Base-by-base conservation (phyloP, 1,140 invertebrate species). In the Pissodes strobi region DNA sequence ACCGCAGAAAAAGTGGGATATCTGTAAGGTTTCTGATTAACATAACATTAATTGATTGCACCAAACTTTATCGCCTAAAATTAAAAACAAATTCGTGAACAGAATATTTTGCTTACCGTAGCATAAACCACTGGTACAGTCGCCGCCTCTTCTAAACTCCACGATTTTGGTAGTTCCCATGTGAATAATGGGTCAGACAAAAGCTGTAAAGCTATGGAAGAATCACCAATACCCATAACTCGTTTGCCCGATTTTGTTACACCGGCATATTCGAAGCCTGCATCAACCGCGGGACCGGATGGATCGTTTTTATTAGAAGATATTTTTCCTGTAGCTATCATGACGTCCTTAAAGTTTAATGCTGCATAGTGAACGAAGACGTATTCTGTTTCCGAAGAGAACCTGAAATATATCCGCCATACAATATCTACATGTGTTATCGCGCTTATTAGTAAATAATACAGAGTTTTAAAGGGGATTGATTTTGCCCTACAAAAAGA, bases 51-150 rank as follows among this genome's bases (percentile, higher is more conserved):
- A n/a, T n/a, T n/a, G n/a, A n/a, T n/a, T n/a, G n/a, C n/a, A n/a
- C n/a, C n/a, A n/a, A n/a, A n/a, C n/a, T n/a, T n/a, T n/a, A n/a
- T n/a, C n/a, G n/a, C n/a, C n/a, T n/a, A n/a, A n/a, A n/a, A n/a
- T n/a, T n/a, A n/a, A n/a, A n/a, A n/a, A n/a, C n/a, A n/a, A n/a
- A n/a, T n/a, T n/a, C n/a, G n/a, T n/a, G n/a, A n/a, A n/a, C n/a
- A n/a, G n/a, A n/a, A n/a, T n/a, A n/a, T n/a, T n/a, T n/a, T n/a
- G 60, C 53, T 69, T 56, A 68, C 76, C 0, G 93, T 95, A 48
- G 85, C 83, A 73, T 95, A 97, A 9, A 90, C 90, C 1, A 89
- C 88, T 18, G 94, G 94, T 0, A 97, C 84, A 0, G 93, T 93
- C 0, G 91, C 90, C 1, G 94, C 95, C 43, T 97, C 90, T 72